phyloP scores from a whole-genome alignment of 2,113 vertebrate genomes.

The Laterallus jamaicensis region DNA sequence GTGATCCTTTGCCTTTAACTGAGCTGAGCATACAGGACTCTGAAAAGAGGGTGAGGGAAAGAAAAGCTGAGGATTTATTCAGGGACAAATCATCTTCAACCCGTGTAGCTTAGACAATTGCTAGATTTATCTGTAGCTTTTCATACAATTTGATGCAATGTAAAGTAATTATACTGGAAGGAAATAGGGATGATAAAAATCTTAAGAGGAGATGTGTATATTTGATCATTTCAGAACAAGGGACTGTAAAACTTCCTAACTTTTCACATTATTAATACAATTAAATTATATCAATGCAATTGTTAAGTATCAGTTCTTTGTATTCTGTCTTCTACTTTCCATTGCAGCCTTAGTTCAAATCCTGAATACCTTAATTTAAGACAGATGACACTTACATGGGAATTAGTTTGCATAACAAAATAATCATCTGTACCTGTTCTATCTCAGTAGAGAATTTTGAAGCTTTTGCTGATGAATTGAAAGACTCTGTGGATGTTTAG shows the following conservation, averaged over 20 bases:
- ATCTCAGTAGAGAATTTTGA: not conserved
- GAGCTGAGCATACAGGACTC: conserved; percentile 15
- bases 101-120: not conserved
- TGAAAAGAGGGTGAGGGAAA: not conserved
- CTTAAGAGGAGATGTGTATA: not conserved
- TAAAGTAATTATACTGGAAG: not conserved
- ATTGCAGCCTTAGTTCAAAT: not conserved
- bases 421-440: not conserved
- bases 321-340: not conserved
- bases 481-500: not conserved
- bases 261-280: not conserved
- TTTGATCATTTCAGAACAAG: not conserved
- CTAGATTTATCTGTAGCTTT: not conserved
- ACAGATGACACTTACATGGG: not conserved
- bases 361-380: not conserved
- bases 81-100: not conserved
- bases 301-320: not conserved
- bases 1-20: conserved; percentile 54
- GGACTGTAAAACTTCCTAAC: not conserved
- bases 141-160: not conserved
- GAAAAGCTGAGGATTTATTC: conserved; percentile 12
- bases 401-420: not conserved
- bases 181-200: not conserved
- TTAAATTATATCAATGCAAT: not conserved
- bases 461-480: not conserved